Evolutionary conservation across 1,140 invertebrate species (phyloP), one percentile per base, ranked within the genome.

Genomic region (Neodiprion virginianus): DNA sequence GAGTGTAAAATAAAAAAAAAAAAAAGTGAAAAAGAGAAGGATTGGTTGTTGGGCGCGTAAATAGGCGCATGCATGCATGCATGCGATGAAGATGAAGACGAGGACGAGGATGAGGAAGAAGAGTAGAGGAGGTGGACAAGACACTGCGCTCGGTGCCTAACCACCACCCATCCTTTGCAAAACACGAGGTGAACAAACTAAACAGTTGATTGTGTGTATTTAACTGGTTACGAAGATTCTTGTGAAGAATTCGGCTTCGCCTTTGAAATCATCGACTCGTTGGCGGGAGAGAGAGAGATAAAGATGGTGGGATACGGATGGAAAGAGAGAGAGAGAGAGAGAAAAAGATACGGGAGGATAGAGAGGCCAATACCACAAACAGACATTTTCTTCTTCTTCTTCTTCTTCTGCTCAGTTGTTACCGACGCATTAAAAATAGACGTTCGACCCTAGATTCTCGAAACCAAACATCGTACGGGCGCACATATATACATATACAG

Each of bases 71-170:
- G 28, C 28, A 40, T 40, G 28, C 28, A 40, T 40, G 28, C 28
- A 1, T 40, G 5, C 28, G 28, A 40, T 40, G 28, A 40, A 5
- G 28, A 40, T 40, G 28, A 40, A 5, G 28, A 40, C 5, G 28
- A 73, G 76, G 80, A 76, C 78, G 77, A 79, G 78, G 79, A 80
- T 80, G 77, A 77, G 76, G 81, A 80, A 75, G 78, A 78, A 79
- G 67, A 73, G 78, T 74, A 79, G 69, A 73, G 70, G 72, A 74
- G 79, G 74, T 78, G 76, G 74, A 79, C 81, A 61, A 17, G 11
- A 61, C 53, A 4, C 28, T 17, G 53, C 53, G 11, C 11, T 40
- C 28, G 28, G 28, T 40, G 28, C 28, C 28, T 40, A 12, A 61
- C 28, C 53, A 61, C 53, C 11, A 61, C 53, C 53, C 80, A 78